These are phyloP conservation scores for Thrips palmi DNA, from an alignment of 1,140 invertebrate species.

Conservation along the genomic window DNA sequence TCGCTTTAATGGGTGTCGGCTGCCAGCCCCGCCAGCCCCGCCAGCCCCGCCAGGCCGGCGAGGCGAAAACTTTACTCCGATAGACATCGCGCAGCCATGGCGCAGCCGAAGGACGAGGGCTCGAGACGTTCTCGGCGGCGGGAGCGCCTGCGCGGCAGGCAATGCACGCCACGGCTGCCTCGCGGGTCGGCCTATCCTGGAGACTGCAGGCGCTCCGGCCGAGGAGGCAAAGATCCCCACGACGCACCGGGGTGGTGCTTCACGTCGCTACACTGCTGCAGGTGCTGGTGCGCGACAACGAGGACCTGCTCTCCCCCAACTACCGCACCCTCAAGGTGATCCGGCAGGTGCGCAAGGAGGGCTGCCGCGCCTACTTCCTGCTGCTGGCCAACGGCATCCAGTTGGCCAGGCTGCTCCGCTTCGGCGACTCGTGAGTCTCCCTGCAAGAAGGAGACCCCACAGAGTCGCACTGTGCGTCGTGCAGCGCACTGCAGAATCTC, in stretches of 20 bases:
- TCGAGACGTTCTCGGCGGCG: too few relatives aligned
- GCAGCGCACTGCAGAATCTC: too few relatives aligned
- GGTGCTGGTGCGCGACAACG: slow-evolving; percentile 39
- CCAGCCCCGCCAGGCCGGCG: too few relatives aligned
- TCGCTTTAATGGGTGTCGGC: too few relatives aligned
- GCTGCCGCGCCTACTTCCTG: slow-evolving; percentile 51
- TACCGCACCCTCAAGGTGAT: slow-evolving; percentile 32
- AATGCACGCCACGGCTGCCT: background rate
- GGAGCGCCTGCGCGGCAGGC: background rate
- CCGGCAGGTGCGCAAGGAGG: slow-evolving; percentile 32
- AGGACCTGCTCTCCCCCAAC: slow-evolving; percentile 41
- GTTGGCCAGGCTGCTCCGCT: slow-evolving; percentile 39
- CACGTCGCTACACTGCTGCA: slow-evolving; percentile 19
- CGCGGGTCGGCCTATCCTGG: background rate
- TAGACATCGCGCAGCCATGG: too few relatives aligned
- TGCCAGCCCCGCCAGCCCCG: too few relatives aligned
- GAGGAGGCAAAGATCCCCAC: background rate
- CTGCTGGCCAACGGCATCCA: slow-evolving; percentile 51
- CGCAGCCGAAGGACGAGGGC: too few relatives aligned
- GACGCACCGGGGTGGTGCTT: background rate
- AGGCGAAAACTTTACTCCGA: too few relatives aligned
- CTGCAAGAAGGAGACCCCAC: background rate
- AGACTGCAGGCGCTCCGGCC: background rate
- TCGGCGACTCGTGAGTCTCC: slow-evolving; percentile 37
- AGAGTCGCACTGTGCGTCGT: too few relatives aligned